These are phyloP conservation scores for Pachliopta kotzebuea DNA, from an alignment of 2,888 invertebrate genomes.

Conservation along the genomic window DNA sequence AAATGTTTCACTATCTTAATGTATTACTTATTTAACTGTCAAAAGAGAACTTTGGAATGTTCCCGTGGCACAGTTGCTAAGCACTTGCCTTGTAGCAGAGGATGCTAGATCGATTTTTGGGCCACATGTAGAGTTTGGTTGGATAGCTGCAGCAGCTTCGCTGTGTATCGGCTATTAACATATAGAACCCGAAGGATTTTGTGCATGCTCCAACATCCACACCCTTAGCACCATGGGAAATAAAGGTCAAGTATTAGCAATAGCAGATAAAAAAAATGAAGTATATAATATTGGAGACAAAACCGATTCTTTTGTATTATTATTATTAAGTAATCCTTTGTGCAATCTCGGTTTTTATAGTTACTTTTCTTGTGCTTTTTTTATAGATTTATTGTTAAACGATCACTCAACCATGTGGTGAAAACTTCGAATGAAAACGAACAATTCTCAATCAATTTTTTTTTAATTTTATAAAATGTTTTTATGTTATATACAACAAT, in stretches of 20 bases:
- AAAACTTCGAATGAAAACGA: slow-evolving; percentile 22
- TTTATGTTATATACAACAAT: slow-evolving; percentile 26
- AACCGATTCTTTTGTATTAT: slow-evolving; percentile 6
- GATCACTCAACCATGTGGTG: slow-evolving; percentile 12
- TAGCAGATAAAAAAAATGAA: not conserved
- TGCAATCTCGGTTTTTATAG: slow-evolving; percentile 27
- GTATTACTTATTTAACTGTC: slow-evolving; percentile 17
- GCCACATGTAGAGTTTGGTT: no score
- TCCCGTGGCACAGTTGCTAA: no score
- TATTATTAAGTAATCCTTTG: slow-evolving; percentile 20
- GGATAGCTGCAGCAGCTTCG: no score
- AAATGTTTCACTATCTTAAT: slow-evolving; percentile 17
- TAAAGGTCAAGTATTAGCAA: not conserved
- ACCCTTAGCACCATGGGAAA: no score
- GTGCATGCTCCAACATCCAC: no score
- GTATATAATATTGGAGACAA: slow-evolving; percentile 17
- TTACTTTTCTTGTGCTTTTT: slow-evolving; percentile 16
- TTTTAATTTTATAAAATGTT: slow-evolving; percentile 7
- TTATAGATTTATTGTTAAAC: slow-evolving; percentile 21
- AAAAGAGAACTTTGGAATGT: not conserved
- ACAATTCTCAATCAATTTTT: slow-evolving; percentile 17
- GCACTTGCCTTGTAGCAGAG: no score
- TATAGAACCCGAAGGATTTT: no score
- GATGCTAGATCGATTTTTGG: no score
- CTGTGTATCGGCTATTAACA: no score